Percentiles rank a stretch among this genome's conserved stretches.
Evolutionary conservation across 1,140 invertebrate species (phyloP).

Genomic region (Heliconius hewitsoni): DNA sequence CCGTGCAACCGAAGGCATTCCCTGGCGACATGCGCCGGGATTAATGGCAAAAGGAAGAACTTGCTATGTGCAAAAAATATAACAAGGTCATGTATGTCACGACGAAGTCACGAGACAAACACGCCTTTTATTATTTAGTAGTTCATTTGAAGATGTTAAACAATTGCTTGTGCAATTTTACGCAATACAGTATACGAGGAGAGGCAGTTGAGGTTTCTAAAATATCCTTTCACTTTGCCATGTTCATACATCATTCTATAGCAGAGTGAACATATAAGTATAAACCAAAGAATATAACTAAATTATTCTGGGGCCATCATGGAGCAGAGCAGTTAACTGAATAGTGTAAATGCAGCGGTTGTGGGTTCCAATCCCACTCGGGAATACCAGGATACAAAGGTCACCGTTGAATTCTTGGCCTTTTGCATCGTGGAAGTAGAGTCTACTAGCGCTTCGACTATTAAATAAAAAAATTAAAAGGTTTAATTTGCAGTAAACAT

Average conservation of each 20-base stretch:
- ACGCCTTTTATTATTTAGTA: neutral
- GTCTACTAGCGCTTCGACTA: too few species aligned
- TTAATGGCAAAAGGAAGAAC: too few species aligned
- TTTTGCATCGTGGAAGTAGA: too few species aligned
- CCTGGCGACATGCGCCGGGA: too few species aligned
- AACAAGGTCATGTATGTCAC: neutral
- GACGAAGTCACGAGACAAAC: neutral
- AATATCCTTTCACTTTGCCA: conserved; percentile 3
- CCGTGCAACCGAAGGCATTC: too few species aligned
- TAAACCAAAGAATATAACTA: neutral
- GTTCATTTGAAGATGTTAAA: neutral
- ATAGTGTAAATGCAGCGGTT: neutral
- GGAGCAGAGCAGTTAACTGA: neutral
- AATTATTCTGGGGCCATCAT: neutral
- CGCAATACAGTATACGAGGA: neutral
- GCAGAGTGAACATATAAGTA: too few species aligned
- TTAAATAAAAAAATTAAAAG: too few species aligned
- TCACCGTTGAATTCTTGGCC: neutral
- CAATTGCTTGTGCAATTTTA: neutral
- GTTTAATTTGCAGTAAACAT: too few species aligned
- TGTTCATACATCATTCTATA: neutral
- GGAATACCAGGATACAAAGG: neutral
- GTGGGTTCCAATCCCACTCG: neutral
- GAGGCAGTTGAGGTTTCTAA: neutral
- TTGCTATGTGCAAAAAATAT: too few species aligned